Evolutionary conservation across 35 echinoderm and acorn worm species (phyloP).

Genomic region (Eucidaris tribuloides): DNA sequence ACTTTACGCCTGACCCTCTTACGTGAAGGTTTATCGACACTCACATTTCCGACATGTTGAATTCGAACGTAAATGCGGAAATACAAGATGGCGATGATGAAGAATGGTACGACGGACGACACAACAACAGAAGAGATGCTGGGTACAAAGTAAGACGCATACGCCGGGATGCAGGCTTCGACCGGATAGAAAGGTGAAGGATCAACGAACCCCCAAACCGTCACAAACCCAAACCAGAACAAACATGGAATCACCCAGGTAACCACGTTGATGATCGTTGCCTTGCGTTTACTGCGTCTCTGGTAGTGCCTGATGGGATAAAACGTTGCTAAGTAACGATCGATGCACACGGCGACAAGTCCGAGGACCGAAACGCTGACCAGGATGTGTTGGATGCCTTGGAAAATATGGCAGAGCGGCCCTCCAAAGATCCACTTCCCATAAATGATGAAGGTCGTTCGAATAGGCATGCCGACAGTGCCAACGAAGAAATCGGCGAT

Average conservation of each 20-base stretch:
- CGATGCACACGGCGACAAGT: not conserved
- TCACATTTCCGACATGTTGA: not conserved
- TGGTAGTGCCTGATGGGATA: constrained; percentile 20
- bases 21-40: not conserved
- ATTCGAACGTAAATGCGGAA: not conserved
- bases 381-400: not conserved
- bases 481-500: constrained; percentile 1
- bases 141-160: not conserved
- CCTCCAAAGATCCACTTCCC: constrained; percentile 21
- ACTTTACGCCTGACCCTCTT: not conserved
- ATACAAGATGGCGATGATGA: not conserved
- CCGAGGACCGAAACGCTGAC: not conserved
- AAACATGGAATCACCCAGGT: constrained; percentile 5
- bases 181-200: too few species aligned
- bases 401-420: not conserved
- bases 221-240: constrained; percentile 5
- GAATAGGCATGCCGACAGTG: constrained; percentile 5
- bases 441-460: not conserved
- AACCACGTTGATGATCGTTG: not conserved
- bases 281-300: not conserved
- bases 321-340: constrained; percentile 35
- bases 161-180: not conserved
- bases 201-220: not conserved
- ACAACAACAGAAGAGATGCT: not conserved
- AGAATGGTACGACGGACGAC: not conserved